Percentiles rank a stretch among this genome's conserved stretches.
These are phyloP conservation scores for Melanostoma mellinum DNA, from an alignment of 2,888 invertebrate species.

Conservation along the genomic window DNA sequence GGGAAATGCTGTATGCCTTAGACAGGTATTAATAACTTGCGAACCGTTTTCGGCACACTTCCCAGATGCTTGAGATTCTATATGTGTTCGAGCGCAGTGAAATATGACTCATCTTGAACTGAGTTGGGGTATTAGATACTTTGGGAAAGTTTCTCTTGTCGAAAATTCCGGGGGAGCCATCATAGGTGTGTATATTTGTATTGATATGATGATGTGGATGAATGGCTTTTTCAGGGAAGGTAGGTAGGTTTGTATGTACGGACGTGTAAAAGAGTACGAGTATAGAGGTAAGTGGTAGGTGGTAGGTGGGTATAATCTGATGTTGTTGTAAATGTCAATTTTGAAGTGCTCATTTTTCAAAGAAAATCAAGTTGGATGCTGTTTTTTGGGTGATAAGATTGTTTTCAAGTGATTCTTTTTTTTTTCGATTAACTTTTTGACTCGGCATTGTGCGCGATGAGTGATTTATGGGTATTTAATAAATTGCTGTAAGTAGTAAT, in stretches of 20 bases:
- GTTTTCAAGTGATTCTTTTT: conserved; percentile 24
- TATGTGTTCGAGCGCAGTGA: conserved; percentile 1
- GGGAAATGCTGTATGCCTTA: conserved; percentile 22
- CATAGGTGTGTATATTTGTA: neutral
- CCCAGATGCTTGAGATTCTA: conserved; percentile 5
- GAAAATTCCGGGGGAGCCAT: neutral
- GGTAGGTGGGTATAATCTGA: neutral
- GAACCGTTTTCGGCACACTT: neutral
- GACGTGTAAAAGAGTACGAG: too few species aligned
- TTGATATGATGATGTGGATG: conserved; percentile 29
- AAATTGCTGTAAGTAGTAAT: neutral
- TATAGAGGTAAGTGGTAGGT: too few species aligned
- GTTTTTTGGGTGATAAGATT: conserved; percentile 35
- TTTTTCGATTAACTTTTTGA: conserved; percentile 43
- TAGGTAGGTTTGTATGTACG: too few species aligned
- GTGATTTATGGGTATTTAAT: conserved; percentile 28
- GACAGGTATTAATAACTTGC: conserved; percentile 51
- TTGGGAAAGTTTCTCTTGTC: conserved; percentile 27
- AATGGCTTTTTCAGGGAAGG: neutral
- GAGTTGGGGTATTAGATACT: conserved; percentile 3
- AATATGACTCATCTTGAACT: conserved; percentile 34
- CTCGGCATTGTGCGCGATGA: conserved; percentile 13
- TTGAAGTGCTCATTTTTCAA: conserved; percentile 41
- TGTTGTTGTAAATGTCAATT: conserved; percentile 39
- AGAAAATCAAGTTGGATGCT: conserved; percentile 17